phyloP scores from a whole-genome alignment of 2,888 invertebrate species.

The Nesidiocoris tenuis region DNA sequence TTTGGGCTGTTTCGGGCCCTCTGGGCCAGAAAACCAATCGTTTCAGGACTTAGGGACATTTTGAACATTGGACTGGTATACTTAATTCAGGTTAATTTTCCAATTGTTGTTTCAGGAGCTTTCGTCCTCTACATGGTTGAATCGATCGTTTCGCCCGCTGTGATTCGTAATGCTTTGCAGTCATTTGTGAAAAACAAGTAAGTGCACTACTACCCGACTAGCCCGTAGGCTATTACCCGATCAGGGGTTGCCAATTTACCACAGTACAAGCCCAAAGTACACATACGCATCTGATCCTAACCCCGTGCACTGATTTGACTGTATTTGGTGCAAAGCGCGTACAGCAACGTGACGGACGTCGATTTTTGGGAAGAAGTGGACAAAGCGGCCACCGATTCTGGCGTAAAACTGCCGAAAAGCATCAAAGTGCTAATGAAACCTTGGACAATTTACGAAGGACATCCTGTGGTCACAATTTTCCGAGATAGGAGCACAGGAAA shows the following conservation, averaged over 20 bases:
- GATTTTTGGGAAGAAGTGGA: conserved; percentile 8
- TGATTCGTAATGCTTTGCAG: background rate
- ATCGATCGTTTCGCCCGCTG: conserved; percentile 9
- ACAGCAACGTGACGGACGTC: background rate
- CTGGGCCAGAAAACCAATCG: too few species aligned
- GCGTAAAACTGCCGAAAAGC: background rate
- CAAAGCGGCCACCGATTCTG: background rate
- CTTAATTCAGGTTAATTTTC: too few species aligned
- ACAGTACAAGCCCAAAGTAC: too few species aligned
- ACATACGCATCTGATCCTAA: too few species aligned
- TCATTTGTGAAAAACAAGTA: conserved; percentile 8
- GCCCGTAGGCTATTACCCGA: too few species aligned
- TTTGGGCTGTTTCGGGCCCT: too few species aligned
- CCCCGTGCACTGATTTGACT: too few species aligned
- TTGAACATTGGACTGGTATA: too few species aligned
- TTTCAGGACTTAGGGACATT: too few species aligned
- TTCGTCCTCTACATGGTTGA: conserved; percentile 15
- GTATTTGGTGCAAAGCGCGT: background rate
- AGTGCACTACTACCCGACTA: too few species aligned
- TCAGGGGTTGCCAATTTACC: too few species aligned
- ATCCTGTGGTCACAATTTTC: background rate
- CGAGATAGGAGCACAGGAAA: background rate
- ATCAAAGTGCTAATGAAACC: background rate
- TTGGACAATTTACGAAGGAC: background rate
- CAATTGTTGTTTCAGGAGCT: conserved; percentile 19